Evolutionary conservation across 2,888 invertebrate species (phyloP), one percentile per base, ranked within the genome.

Genomic region (Pogonocherus hispidulus): DNA sequence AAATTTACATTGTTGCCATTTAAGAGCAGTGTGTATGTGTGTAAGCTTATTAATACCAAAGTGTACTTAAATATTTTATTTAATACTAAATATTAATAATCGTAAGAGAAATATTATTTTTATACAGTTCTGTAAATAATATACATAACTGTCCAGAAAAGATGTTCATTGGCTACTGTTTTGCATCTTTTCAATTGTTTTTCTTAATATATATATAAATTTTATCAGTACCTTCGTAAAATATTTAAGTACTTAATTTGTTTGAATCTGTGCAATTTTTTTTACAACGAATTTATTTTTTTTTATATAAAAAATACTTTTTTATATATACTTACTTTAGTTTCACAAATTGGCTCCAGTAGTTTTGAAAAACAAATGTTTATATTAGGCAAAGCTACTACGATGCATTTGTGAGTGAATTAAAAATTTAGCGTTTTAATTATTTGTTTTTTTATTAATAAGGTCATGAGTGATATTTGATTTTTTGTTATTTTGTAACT

Each of bases 1-100:
- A n/a, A n/a, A n/a, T n/a, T n/a, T n/a, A n/a, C n/a, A n/a, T n/a
- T n/a, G n/a, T n/a, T 37, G 37, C 9, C 16, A 41, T 5, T 14
- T 14, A 41, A 41, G 2, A 14, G 41, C 41, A n/a, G 4, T 37
- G 27, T 27, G 27, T 44, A 16, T 44, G 9, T 51, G 14, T 14
- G 14, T 51, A 51, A n/a, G 27, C 51, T 51, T 51, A 27, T 27
- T 27, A 51, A 51, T 56, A 41, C 56, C 56, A 56, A 56, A 56
- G 56, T 23, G 56, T 56, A 56, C 41, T 41, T 56, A 56, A 56
- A 22, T 22, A 56, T 41, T 22, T n/a, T 22, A 20, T 41, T 56
- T 22, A n/a, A 19, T 56, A 6, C 41, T 44, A 37, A 14, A 11
- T 41, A 56, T 56, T 56, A 22, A 6, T 46, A 19, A n/a, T 11